phyloP scores from a whole-genome alignment of 2,888 invertebrate genomes.

The Rhingia rostrata region DNA sequence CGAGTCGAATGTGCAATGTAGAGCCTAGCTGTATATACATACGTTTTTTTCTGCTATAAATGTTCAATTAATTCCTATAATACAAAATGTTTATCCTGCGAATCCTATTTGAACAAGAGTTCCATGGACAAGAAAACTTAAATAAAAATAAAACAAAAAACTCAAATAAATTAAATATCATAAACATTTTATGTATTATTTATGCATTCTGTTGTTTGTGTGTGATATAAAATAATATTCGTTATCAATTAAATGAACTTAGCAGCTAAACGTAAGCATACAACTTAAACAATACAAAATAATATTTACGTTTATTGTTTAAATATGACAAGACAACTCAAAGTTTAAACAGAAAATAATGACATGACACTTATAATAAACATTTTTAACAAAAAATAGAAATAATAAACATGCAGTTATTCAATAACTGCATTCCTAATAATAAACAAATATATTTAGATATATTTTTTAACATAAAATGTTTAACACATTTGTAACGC shows the following conservation, averaged over 20 bases:
- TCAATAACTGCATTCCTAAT: constrained; percentile 45
- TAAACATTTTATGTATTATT: constrained; percentile 60
- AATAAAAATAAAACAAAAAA: constrained; percentile 38
- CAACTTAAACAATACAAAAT: constrained; percentile 53
- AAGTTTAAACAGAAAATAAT: constrained; percentile 50
- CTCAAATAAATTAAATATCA: constrained; percentile 6
- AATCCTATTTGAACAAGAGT: not conserved
- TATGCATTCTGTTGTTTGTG: constrained; percentile 33
- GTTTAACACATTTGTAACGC: constrained; percentile 54
- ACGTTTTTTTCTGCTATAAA: too few species aligned
- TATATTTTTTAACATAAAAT: constrained; percentile 41
- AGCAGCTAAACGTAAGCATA: constrained; percentile 42
- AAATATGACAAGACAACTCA: constrained; percentile 72
- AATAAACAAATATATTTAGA: constrained; percentile 30
- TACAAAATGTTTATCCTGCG: not conserved
- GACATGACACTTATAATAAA: constrained; percentile 14
- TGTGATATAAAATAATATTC: constrained; percentile 70
- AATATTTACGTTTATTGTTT: constrained; percentile 25
- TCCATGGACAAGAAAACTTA: not conserved
- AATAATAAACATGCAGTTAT: constrained; percentile 28
- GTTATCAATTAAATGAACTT: constrained; percentile 60
- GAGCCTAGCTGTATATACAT: too few species aligned
- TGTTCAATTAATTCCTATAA: not conserved
- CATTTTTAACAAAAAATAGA: constrained; percentile 27
- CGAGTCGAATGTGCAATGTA: too few species aligned